Conservation (phyloP, 1,140 invertebrate species). For the Lethrus apterus region DNA sequence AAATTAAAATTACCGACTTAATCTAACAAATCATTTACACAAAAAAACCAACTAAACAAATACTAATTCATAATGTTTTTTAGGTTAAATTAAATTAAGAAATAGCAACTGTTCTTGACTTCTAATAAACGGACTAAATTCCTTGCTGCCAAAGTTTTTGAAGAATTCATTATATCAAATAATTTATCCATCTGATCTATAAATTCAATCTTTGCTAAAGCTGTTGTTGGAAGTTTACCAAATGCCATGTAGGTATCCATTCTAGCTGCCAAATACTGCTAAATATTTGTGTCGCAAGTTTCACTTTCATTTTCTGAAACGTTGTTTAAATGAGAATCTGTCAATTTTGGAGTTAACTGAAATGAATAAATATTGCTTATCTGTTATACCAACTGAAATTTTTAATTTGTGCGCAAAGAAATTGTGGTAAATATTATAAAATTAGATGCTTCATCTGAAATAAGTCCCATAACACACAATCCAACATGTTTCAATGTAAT, state of each 20-base stretch:
- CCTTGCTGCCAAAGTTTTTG: neutral
- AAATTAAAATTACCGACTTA: no score
- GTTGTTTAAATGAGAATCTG: constrained; percentile 27
- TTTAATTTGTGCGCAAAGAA: constrained; percentile 18
- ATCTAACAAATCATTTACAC: no score
- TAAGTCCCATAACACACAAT: no score
- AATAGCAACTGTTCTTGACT: no score
- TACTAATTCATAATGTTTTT: no score
- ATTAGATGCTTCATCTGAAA: no score
- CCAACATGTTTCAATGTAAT: no score
- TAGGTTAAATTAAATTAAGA: no score
- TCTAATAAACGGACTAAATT: no score
- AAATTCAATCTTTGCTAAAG: neutral
- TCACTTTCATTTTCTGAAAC: constrained; percentile 33
- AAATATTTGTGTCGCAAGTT: constrained; percentile 29
- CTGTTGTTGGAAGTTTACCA: no score
- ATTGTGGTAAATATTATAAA: no score
- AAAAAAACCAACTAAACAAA: no score
- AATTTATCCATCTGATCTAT: neutral
- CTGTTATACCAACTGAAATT: neutral
- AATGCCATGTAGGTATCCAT: constrained; percentile 24
- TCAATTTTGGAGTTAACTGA: constrained; percentile 24
- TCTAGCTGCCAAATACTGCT: constrained; percentile 23
- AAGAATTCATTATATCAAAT: constrained; percentile 2
- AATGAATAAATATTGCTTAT: neutral